Conservation (phyloP, 2,888 invertebrate genomes). For the Tetragnatha montana region DNA sequence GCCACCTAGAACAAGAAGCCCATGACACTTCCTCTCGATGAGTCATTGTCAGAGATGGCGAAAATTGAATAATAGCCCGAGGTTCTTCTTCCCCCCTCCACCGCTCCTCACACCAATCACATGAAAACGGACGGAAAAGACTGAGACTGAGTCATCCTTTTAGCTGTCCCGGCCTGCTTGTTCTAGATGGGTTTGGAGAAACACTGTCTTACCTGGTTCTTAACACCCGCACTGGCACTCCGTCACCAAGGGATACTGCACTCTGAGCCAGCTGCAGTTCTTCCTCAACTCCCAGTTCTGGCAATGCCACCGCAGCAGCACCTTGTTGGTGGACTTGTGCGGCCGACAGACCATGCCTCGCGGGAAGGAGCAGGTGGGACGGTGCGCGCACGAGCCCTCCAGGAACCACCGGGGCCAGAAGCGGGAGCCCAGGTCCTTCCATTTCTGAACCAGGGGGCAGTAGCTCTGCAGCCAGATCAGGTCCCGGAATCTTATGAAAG, state of each 20-base stretch:
- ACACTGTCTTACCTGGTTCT: not conserved
- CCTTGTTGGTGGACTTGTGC: constrained; percentile 53
- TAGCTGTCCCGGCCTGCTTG: too few species aligned
- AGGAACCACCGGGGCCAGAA: constrained; percentile 65
- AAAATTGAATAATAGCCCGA: too few species aligned
- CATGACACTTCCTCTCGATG: too few species aligned
- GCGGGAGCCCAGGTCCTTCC: constrained; percentile 60
- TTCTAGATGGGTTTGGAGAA: not conserved
- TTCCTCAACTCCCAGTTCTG: constrained; percentile 59
- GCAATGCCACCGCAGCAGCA: constrained; percentile 64
- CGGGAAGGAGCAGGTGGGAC: constrained; percentile 60
- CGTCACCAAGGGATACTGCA: constrained; percentile 62
- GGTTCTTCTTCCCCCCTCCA: too few species aligned
- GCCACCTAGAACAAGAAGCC: too few species aligned
- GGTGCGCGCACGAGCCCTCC: constrained; percentile 53
- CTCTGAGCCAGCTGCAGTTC: constrained; percentile 64
- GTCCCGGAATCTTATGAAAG: constrained; percentile 45
- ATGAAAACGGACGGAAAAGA: too few species aligned
- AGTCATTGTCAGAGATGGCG: too few species aligned
- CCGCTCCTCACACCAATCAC: too few species aligned
- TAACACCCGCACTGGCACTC: constrained; percentile 65
- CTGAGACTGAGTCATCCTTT: too few species aligned
- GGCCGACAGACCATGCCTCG: constrained; percentile 60
- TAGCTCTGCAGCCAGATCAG: constrained; percentile 66
- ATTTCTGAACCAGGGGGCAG: constrained; percentile 60